These are phyloP conservation scores for Apodemia duryi DNA, from an alignment of 2,888 invertebrate species.

Conservation along the genomic window DNA sequence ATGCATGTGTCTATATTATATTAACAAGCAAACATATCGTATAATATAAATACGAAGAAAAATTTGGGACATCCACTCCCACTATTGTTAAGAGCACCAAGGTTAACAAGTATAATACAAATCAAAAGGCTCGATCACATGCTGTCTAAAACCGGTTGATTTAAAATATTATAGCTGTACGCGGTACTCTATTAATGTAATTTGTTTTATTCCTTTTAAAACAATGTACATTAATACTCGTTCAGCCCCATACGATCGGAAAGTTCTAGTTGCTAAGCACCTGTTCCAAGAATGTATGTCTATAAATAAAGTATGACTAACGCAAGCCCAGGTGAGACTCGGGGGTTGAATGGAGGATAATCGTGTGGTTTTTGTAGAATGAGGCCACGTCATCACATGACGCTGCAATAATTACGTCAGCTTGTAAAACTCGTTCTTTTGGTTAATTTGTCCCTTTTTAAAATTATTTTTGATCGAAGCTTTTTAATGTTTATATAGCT, in stretches of 20 bases:
- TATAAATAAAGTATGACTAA: conserved; percentile 52
- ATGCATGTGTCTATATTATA: too few species aligned
- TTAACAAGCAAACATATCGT: too few species aligned
- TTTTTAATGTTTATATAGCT: too few species aligned
- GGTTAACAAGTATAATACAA: conserved; percentile 2
- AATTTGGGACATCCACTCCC: conserved; percentile 10
- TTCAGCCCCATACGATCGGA: conserved; percentile 3
- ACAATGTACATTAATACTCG: conserved; percentile 5
- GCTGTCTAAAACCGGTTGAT: conserved; percentile 4
- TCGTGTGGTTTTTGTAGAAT: conserved; percentile 37
- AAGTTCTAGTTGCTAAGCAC: conserved; percentile 31
- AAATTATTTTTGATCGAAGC: too few species aligned
- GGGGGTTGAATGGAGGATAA: conserved; percentile 54
- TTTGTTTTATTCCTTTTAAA: conserved; percentile 12
- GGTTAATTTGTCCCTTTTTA: background rate
- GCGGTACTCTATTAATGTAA: conserved; percentile 11
- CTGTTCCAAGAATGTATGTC: conserved; percentile 28
- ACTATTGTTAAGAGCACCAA: conserved; percentile 10
- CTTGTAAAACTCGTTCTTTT: background rate
- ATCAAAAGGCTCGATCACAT: conserved; percentile 9
- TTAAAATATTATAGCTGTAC: conserved; percentile 14
- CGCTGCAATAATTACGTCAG: background rate
- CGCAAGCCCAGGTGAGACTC: conserved; percentile 45
- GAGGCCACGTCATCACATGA: conserved; percentile 25
- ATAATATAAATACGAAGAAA: background rate